Evolutionary conservation across 2,113 vertebrate species (phyloP).

Genomic region (Pteronura brasiliensis): DNA sequence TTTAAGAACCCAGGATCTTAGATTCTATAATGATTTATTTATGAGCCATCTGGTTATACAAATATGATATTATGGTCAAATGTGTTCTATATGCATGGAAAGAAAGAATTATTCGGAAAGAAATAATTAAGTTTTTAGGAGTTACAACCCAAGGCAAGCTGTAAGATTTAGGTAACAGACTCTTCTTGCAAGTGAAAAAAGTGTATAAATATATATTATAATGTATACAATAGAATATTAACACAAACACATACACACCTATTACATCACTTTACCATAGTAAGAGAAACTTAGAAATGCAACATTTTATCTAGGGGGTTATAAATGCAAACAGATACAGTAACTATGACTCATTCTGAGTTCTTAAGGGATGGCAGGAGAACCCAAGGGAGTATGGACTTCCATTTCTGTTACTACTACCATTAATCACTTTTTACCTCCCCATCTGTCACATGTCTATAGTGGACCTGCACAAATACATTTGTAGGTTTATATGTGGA

Average conservation of each 20-base stretch:
- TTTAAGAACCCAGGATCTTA: background rate
- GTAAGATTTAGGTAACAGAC: background rate
- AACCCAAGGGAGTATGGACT: background rate
- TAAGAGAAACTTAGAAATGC: background rate
- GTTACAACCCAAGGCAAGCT: background rate
- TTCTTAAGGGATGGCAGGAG: background rate
- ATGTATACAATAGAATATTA: background rate
- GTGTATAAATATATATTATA: background rate
- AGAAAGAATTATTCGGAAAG: slow-evolving; percentile 1
- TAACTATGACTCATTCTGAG: background rate
- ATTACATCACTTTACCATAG: background rate
- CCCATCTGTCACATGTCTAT: background rate
- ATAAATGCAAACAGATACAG: background rate
- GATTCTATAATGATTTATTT: slow-evolving; percentile 54
- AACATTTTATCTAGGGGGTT: background rate
- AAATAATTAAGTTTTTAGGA: slow-evolving; percentile 26
- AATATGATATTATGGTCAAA: slow-evolving; percentile 14
- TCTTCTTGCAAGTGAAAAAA: background rate
- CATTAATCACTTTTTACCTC: slow-evolving; percentile 17
- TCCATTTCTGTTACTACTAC: background rate
- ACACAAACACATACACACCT: background rate
- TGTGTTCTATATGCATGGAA: background rate
- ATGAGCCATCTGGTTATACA: slow-evolving; percentile 52
- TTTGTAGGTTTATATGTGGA: background rate
- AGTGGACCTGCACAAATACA: background rate